A percentile compares a stretch with the other conserved stretches of the same genome.
Evolutionary conservation across 2,113 vertebrate genomes (phyloP).

Genomic region (Coturnix japonica): DNA sequence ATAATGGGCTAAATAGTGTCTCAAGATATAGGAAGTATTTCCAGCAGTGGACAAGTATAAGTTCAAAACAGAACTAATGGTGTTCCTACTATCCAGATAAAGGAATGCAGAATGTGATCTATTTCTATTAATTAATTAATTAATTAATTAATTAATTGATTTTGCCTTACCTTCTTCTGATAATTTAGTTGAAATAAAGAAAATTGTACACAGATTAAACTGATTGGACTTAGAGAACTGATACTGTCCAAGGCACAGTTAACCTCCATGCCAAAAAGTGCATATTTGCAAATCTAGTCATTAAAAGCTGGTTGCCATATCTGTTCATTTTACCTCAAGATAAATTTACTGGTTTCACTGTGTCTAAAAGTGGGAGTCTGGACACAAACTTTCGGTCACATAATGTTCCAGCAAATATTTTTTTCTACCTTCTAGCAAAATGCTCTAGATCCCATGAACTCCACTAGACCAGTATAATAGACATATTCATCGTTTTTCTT

Average conservation of each 20-base stretch:
- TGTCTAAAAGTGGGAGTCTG: neutral
- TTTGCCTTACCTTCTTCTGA: neutral
- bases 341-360: neutral
- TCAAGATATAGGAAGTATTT: neutral
- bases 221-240: neutral
- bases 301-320: neutral
- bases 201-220: neutral
- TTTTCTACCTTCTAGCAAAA: neutral
- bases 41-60: neutral
- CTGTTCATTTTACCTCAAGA: neutral
- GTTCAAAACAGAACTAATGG: neutral
- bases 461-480: neutral
- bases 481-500: neutral
- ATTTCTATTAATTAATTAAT: neutral
- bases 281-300: neutral
- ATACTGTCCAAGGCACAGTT: neutral
- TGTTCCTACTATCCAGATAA: neutral
- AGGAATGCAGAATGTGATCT: neutral
- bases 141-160: neutral
- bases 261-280: neutral
- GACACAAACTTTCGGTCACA: neutral
- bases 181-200: neutral
- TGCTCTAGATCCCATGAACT: neutral
- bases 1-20: neutral
- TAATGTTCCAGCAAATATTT: neutral